Evolutionary conservation across 2,113 vertebrate species (phyloP).

Genomic region (Climacteris rufus): DNA sequence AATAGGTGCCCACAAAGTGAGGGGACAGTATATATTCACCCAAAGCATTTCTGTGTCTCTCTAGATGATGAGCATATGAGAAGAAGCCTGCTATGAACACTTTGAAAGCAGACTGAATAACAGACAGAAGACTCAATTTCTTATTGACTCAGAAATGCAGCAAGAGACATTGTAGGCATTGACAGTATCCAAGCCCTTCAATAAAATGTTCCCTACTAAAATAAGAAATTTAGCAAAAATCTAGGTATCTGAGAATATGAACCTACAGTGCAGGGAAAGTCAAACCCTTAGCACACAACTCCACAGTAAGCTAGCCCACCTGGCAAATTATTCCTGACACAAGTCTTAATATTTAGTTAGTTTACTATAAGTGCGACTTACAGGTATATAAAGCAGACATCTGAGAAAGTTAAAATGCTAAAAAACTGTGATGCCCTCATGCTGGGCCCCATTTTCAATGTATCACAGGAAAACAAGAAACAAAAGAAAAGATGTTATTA

Average conservation of each 20-base stretch:
- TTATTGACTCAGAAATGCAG: accelerated
- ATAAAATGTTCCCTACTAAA: neutral
- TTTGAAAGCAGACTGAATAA: neutral
- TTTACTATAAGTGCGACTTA: neutral
- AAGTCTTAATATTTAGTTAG: neutral
- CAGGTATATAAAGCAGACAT: neutral
- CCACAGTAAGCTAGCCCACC: accelerated
- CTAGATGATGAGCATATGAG: neutral
- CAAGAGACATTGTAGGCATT: neutral
- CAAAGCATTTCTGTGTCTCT: neutral
- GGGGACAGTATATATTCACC: neutral
- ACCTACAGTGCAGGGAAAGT: neutral
- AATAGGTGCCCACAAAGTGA: accelerated
- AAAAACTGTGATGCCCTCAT: neutral
- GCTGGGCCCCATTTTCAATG: neutral
- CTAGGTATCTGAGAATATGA: neutral
- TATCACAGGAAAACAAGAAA: neutral
- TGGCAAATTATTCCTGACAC: neutral
- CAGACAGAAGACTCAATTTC: neutral
- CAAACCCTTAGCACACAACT: neutral
- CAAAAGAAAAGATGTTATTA: neutral
- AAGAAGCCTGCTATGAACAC: neutral
- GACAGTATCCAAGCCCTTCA: neutral
- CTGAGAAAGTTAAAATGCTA: neutral
- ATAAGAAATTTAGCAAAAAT: neutral